phyloP scores from a whole-genome alignment of 1,140 invertebrate species.

The Apis mellifera region DNA sequence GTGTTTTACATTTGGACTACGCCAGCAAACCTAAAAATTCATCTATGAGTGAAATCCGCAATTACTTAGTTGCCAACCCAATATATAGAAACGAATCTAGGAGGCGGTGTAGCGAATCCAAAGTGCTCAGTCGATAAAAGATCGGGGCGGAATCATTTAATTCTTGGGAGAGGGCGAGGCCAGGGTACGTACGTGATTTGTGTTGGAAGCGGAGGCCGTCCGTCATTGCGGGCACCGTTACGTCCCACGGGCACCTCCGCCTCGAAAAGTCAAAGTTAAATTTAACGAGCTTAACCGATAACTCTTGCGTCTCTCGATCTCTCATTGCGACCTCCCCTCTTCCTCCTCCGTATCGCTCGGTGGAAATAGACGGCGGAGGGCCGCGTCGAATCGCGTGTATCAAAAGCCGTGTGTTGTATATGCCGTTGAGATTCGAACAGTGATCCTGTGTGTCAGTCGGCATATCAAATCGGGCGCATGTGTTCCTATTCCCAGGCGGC shows the following conservation, averaged over 20 bases:
- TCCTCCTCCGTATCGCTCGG: conserved; percentile 3
- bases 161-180: conserved; percentile 53
- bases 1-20: too few species aligned
- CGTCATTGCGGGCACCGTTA: conserved; percentile 66
- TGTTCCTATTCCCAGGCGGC: conserved; percentile 60
- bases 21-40: too few species aligned
- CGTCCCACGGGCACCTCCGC: conserved; percentile 56
- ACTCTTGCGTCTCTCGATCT: conserved; percentile 54
- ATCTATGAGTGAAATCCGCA: too few species aligned
- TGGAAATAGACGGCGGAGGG: conserved; percentile 51
- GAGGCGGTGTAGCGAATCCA: too few species aligned
- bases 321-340: conserved; percentile 35
- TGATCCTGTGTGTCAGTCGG: conserved; percentile 64
- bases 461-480: conserved; percentile 66
- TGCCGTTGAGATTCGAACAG: conserved; percentile 67
- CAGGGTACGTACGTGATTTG: conserved; percentile 64
- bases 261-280: conserved; percentile 66
- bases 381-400: conserved; percentile 48
- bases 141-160: conserved; percentile 62
- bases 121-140: conserved; percentile 54
- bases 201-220: conserved; percentile 59
- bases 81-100: not conserved
- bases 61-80: too few species aligned
- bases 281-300: conserved; percentile 67
- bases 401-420: conserved; percentile 36